A percentile compares a stretch with the other conserved stretches of the same genome.
Conservation (phyloP, 2,888 invertebrate species). For the Adineta ricciae region DNA sequence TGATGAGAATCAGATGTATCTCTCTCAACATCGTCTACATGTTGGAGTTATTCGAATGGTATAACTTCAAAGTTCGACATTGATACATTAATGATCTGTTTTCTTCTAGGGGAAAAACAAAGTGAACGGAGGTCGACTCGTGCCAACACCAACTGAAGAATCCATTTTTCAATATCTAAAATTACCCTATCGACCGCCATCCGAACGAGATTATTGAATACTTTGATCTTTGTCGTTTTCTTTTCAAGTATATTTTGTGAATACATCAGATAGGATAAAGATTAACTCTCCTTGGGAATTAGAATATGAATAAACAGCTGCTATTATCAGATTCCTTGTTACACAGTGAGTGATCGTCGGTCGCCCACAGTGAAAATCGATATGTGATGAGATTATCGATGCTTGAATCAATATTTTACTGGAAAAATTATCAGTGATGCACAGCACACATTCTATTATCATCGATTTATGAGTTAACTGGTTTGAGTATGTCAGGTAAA, state of each 20-base stretch:
- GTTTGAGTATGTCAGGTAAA: background rate
- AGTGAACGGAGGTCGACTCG: slow-evolving; percentile 18
- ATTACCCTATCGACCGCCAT: slow-evolving; percentile 27
- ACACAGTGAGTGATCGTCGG: too few species aligned
- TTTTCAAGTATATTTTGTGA: background rate
- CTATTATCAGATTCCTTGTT: too few species aligned
- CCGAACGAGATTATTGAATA: slow-evolving; percentile 27
- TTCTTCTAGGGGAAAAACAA: slow-evolving; percentile 23
- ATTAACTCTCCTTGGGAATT: too few species aligned
- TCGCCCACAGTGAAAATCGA: too few species aligned
- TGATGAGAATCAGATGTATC: slow-evolving; percentile 51
- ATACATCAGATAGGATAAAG: background rate
- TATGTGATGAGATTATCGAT: too few species aligned
- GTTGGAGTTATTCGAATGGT: slow-evolving; percentile 6
- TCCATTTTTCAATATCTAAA: slow-evolving; percentile 26
- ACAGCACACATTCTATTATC: too few species aligned
- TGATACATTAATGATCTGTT: too few species aligned
- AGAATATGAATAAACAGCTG: too few species aligned
- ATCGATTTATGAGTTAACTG: background rate
- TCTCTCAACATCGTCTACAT: slow-evolving; percentile 23
- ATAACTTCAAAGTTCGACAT: background rate
- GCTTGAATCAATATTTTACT: too few species aligned
- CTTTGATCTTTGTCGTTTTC: background rate
- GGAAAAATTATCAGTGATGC: too few species aligned
- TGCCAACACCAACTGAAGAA: slow-evolving; percentile 23